Conservation (phyloP, 2,797 vertebrate genomes). For the Falco berigora region DNA sequence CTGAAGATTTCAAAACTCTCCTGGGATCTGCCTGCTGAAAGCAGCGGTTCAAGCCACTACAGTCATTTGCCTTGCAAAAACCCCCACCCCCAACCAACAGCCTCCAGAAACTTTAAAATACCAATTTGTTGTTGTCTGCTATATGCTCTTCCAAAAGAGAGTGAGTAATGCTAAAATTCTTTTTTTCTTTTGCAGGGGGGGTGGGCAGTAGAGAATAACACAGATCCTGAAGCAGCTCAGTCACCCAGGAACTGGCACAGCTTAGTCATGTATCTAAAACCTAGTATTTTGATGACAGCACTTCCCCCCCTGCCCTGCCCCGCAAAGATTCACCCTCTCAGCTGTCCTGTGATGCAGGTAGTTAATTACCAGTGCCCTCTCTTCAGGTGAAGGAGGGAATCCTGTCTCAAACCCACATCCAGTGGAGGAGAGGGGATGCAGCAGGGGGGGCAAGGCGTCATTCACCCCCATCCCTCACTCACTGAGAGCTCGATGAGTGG, state of each 20-base stretch:
- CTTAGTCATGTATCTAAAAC: background rate
- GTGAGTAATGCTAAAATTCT: background rate
- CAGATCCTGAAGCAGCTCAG: background rate
- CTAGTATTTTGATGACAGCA: background rate
- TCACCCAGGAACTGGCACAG: background rate
- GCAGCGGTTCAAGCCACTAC: background rate
- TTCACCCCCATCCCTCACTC: background rate
- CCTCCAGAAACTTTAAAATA: background rate
- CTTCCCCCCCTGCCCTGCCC: background rate
- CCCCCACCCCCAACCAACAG: background rate
- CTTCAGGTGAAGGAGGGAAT: background rate
- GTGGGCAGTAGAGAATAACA: background rate
- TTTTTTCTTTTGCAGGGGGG: background rate
- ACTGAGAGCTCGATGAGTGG: background rate
- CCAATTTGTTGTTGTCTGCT: background rate
- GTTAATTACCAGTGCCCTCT: background rate
- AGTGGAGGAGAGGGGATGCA: background rate
- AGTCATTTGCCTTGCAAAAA: background rate
- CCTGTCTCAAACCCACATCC: background rate
- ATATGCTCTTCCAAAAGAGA: background rate
- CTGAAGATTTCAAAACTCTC: background rate
- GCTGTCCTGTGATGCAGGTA: background rate
- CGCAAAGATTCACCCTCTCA: background rate
- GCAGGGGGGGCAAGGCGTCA: rapidly evolving
- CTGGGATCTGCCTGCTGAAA: background rate